These are phyloP conservation scores for Caerostris extrusa DNA, from an alignment of 1,140 invertebrate species.

Conservation along the genomic window DNA sequence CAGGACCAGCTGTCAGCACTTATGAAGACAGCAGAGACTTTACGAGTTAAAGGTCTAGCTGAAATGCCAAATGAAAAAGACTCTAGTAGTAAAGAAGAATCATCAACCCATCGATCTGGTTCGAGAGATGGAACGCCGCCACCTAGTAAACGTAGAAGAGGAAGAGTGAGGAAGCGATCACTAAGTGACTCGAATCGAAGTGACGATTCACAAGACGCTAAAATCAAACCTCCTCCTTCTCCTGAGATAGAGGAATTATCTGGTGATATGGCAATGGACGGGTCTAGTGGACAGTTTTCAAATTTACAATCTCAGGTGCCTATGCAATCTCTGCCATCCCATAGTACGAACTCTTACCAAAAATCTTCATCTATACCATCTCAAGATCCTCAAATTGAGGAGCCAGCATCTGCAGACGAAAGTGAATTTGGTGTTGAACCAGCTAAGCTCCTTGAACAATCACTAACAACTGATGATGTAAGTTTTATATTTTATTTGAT, in stretches of 20 bases:
- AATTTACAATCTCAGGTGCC: constrained; percentile 76
- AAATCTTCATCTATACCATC: constrained; percentile 47
- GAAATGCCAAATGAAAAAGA: constrained; percentile 83
- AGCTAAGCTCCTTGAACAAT: constrained; percentile 77
- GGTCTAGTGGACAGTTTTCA: constrained; percentile 55
- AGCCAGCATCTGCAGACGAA: constrained; percentile 65
- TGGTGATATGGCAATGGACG: constrained; percentile 58
- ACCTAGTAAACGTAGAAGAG: constrained; percentile 53
- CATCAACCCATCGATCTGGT: constrained; percentile 38
- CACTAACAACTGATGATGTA: constrained; percentile 78
- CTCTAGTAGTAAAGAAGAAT: constrained; percentile 12
- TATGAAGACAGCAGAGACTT: constrained; percentile 90
- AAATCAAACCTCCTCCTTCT: constrained; percentile 76
- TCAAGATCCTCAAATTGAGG: constrained; percentile 74
- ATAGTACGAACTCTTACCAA: constrained; percentile 62
- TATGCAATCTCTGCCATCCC: constrained; percentile 60
- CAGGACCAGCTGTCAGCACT: constrained; percentile 90
- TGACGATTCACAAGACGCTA: constrained; percentile 73
- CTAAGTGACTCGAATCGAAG: constrained; percentile 74
- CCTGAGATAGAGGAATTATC: constrained; percentile 76
- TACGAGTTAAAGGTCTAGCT: constrained; percentile 92
- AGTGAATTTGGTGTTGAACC: constrained; percentile 76
- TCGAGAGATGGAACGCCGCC: constrained; percentile 73
- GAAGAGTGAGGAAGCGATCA: constrained; percentile 63
- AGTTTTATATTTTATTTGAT: background rate